Percentiles rank a stretch among this genome's conserved stretches.
Conservation (phyloP, 2,797 vertebrate genomes). For the Protosalanx chinensis region DNA sequence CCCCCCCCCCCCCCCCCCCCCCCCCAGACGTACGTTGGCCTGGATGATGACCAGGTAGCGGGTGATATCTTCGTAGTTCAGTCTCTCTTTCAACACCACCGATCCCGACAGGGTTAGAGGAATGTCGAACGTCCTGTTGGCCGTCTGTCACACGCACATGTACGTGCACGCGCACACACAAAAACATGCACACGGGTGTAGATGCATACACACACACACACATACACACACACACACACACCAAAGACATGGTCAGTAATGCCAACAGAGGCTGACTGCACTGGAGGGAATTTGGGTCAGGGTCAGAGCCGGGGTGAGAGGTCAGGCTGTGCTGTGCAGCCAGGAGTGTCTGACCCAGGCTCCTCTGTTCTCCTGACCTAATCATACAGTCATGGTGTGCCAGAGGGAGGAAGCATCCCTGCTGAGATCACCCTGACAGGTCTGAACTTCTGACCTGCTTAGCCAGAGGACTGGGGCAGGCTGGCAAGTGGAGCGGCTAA, state of each 20-base stretch:
- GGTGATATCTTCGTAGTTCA: constrained; percentile 96
- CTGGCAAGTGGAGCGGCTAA: not conserved
- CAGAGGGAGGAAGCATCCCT: constrained; percentile 6
- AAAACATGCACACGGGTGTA: too few species aligned
- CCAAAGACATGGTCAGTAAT: not conserved
- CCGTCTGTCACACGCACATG: constrained; percentile 71
- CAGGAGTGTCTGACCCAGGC: constrained; percentile 7
- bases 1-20: too few species aligned
- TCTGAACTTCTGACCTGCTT: constrained; percentile 20
- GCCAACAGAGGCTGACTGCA: too few species aligned
- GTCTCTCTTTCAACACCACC: constrained; percentile 86
- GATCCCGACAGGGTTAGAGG: constrained; percentile 92
- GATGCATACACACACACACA: too few species aligned
- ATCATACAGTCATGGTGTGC: constrained; percentile 29
- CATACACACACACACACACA: too few species aligned
- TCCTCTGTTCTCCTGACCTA: not conserved
- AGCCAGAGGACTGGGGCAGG: too few species aligned
- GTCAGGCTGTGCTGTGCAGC: not conserved
- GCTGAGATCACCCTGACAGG: constrained; percentile 18
- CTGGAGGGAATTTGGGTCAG: not conserved
- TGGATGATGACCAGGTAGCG: constrained; percentile 92
- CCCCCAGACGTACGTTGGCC: constrained; percentile 85
- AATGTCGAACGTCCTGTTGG: constrained; percentile 93
- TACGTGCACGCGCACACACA: not conserved
- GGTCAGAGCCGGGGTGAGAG: not conserved